Percentiles rank a stretch among this genome's conserved stretches.
Evolutionary conservation across 2,113 vertebrate species (phyloP).

Genomic region (Gadus chalcogrammus): DNA sequence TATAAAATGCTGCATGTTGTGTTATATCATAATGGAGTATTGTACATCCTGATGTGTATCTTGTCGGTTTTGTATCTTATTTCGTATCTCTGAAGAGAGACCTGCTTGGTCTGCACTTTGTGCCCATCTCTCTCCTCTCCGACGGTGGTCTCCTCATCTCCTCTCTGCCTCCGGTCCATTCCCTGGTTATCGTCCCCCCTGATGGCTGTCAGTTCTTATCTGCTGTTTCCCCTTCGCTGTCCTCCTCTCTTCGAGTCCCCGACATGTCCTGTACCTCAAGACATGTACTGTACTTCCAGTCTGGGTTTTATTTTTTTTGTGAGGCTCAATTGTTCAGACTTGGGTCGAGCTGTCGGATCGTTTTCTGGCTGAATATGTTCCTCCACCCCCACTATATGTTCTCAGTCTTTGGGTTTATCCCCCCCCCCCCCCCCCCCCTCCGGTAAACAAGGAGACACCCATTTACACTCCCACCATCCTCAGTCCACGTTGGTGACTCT

Average conservation of each 20-base stretch:
- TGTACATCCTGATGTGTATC: constrained; percentile 38
- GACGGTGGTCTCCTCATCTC: neutral
- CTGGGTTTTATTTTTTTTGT: neutral
- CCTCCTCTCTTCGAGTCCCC: neutral
- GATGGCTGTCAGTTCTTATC: neutral
- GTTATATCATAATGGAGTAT: constrained; percentile 25
- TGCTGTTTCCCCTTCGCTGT: neutral
- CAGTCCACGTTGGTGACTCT: no score
- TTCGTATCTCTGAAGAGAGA: constrained; percentile 20
- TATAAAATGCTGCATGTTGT: constrained; percentile 41
- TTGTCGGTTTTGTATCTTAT: neutral
- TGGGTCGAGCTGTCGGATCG: constrained; percentile 59
- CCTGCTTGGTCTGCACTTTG: constrained; percentile 10
- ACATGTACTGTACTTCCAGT: neutral
- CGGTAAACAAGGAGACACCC: no score
- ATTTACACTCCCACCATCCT: no score
- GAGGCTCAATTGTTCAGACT: constrained; percentile 19
- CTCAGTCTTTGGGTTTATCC: no score
- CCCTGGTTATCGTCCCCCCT: neutral
- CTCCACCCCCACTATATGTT: constrained; percentile 3
- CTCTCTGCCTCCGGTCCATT: constrained; percentile 2
- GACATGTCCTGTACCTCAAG: neutral
- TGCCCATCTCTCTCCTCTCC: neutral
- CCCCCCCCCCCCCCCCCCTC: no score
- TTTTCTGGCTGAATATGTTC: constrained; percentile 49